Evolutionary conservation across 2,113 vertebrate genomes (phyloP).

Genomic region (Haemorhous mexicanus): DNA sequence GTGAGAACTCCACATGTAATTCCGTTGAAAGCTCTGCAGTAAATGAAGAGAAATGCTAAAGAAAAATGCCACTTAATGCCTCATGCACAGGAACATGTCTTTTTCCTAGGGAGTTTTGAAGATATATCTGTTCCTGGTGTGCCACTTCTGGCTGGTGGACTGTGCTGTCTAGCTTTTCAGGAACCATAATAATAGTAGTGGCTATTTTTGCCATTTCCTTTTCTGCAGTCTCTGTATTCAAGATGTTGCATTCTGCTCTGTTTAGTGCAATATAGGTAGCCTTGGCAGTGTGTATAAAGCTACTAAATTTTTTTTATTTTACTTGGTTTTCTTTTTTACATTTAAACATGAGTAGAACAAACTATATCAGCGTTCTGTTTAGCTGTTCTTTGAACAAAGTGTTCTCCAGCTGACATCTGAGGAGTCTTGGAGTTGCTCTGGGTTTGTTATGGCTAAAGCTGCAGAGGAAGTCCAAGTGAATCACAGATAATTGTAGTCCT

Average conservation of each 20-base stretch:
- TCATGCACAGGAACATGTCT: accelerated
- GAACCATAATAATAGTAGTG: constrained; percentile 29
- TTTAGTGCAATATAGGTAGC: background rate
- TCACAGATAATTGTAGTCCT: constrained; percentile 49
- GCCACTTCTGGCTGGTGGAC: background rate
- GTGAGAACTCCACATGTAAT: background rate
- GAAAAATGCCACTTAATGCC: background rate
- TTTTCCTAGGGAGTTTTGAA: background rate
- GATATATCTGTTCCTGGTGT: background rate
- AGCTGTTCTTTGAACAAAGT: background rate
- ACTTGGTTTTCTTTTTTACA: background rate
- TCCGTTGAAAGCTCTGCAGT: background rate
- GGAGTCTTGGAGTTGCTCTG: background rate
- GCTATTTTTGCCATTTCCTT: constrained; percentile 51
- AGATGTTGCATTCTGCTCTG: background rate
- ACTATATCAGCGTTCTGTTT: background rate
- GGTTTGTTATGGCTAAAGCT: constrained; percentile 40
- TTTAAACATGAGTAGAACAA: background rate
- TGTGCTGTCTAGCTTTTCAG: background rate
- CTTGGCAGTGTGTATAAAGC: background rate
- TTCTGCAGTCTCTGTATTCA: background rate
- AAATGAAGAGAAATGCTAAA: background rate
- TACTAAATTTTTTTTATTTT: background rate
- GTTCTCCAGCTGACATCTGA: background rate
- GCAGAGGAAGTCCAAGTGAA: constrained; percentile 57